Evolutionary conservation across 2,797 vertebrate genomes (phyloP).

Genomic region (Sebastes ruberrimus): DNA sequence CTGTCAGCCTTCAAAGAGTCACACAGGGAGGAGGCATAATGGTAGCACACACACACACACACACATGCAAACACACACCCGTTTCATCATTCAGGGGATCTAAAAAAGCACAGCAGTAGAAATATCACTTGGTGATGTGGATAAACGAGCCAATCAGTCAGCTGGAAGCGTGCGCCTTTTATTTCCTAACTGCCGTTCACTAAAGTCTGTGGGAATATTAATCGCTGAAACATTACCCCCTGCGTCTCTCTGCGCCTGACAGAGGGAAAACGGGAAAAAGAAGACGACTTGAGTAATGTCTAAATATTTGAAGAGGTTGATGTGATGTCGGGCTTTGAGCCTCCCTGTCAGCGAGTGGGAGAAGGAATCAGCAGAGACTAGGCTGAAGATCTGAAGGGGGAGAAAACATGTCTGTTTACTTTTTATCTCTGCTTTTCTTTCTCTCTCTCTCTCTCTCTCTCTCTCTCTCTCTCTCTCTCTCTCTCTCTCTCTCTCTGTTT

Average conservation of each 20-base stretch:
- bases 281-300: constrained; percentile 69
- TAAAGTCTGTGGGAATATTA: constrained; percentile 73
- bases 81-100: constrained; percentile 66
- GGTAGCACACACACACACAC: constrained; percentile 21
- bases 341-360: constrained; percentile 69
- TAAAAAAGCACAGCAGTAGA: constrained; percentile 57
- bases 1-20: constrained; percentile 64
- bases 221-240: constrained; percentile 59
- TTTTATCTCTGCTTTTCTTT: constrained; percentile 55
- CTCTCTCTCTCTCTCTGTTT: constrained; percentile 1
- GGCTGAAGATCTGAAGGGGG: constrained; percentile 64
- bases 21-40: constrained; percentile 35
- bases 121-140: constrained; percentile 73
- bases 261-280: constrained; percentile 43
- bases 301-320: constrained; percentile 81
- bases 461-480: constrained; percentile 9
- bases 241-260: constrained; percentile 41
- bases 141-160: constrained; percentile 81
- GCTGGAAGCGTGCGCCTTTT: constrained; percentile 72
- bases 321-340: constrained; percentile 72
- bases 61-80: constrained; percentile 16
- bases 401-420: constrained; percentile 66
- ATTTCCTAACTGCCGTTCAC: constrained; percentile 73
- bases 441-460: constrained; percentile 13
- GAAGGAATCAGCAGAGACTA: constrained; percentile 71